Conservation (phyloP, 2,888 invertebrate species). For the Latrodectus elegans region DNA sequence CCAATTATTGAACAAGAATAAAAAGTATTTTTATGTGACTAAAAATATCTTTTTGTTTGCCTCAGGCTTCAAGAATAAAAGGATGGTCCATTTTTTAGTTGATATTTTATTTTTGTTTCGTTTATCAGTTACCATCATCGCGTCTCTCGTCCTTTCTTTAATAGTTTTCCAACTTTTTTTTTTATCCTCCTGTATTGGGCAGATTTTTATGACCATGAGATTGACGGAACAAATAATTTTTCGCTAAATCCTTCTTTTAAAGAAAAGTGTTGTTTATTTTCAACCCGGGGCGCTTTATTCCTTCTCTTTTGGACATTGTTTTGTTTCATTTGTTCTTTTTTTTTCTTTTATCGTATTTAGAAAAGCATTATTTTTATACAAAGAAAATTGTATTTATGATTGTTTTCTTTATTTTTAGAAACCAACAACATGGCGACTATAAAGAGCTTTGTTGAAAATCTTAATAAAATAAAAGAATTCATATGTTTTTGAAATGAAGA, state of each 20-base stretch:
- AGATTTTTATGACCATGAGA: conserved; percentile 31
- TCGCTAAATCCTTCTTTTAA: conserved; percentile 31
- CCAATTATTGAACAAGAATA: background rate
- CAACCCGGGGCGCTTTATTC: conserved; percentile 24
- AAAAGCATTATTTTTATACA: background rate
- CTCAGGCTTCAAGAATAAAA: background rate
- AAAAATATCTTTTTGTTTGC: background rate
- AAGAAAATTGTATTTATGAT: background rate
- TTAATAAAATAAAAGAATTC: no score
- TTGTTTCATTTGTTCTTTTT: background rate
- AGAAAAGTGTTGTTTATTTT: conserved; percentile 39
- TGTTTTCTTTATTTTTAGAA: no score
- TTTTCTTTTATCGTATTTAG: conserved; percentile 3
- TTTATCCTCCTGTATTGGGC: background rate
- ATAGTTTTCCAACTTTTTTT: background rate
- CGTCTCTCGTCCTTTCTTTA: background rate
- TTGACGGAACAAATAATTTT: conserved; percentile 61
- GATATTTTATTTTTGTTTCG: background rate
- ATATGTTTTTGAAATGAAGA: no score
- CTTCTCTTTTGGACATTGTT: conserved; percentile 9
- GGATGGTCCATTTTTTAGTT: background rate
- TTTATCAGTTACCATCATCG: background rate
- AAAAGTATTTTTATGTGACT: background rate
- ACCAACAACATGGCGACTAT: no score
- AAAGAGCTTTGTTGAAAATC: no score